phyloP scores from a whole-genome alignment of 2,113 vertebrate genomes.

The Triplophysa tibetana region DNA sequence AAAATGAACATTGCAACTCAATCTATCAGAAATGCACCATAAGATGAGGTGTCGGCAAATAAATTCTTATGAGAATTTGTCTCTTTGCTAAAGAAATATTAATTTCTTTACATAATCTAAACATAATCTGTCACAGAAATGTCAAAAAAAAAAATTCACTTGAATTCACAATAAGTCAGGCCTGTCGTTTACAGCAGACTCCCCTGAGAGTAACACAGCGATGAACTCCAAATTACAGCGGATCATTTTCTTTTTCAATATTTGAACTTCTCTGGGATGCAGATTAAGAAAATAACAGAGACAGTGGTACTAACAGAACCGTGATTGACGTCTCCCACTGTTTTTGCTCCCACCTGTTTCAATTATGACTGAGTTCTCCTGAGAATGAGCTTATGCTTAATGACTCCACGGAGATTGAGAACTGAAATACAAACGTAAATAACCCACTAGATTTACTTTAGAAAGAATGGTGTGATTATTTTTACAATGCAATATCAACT shows the following conservation, averaged over 20 bases:
- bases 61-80: not conserved
- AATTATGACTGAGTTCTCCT: slow-evolving; percentile 30
- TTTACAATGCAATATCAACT: not conserved
- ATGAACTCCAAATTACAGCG: slow-evolving; percentile 19
- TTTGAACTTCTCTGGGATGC: slow-evolving; percentile 20
- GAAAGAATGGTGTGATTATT: not conserved
- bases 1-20: no score
- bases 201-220: not conserved
- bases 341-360: slow-evolving; percentile 34
- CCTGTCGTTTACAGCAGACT: not conserved
- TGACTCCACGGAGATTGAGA: not conserved
- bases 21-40: not conserved
- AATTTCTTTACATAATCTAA: no score
- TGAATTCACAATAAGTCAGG: slow-evolving; percentile 11
- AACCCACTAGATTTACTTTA: not conserved
- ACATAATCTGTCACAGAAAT: slow-evolving; percentile 2
- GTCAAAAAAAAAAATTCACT: no score
- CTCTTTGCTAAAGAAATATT: not conserved
- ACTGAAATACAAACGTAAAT: not conserved
- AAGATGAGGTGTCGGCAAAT: not conserved
- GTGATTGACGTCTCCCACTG: slow-evolving; percentile 23
- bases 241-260: slow-evolving; percentile 27
- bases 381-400: slow-evolving; percentile 17
- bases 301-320: slow-evolving; percentile 16
- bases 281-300: slow-evolving; percentile 24